A percentile compares a stretch with the other conserved stretches of the same genome.
phyloP scores from a whole-genome alignment of 1,140 invertebrate species.

The Ectropis grisescens region DNA sequence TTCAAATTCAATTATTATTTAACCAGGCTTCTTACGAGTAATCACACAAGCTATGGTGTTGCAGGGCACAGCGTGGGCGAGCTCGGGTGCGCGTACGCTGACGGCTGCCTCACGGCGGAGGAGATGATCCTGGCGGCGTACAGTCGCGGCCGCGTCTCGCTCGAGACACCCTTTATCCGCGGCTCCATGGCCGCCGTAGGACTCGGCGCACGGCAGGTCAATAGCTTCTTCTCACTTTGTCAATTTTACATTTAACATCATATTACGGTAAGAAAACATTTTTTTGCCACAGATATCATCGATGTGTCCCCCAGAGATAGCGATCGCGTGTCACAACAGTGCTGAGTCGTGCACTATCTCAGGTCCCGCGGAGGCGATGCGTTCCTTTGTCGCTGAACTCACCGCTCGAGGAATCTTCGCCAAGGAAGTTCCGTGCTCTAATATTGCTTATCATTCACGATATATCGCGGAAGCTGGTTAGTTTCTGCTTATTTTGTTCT shows the following conservation, averaged over 20 bases:
- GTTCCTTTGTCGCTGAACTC: constrained; percentile 72
- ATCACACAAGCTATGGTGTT: not conserved
- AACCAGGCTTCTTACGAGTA: too few relatives aligned
- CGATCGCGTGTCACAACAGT: constrained; percentile 83
- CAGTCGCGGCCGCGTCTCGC: constrained; percentile 84
- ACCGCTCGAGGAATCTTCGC: constrained; percentile 79
- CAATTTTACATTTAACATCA: too few relatives aligned
- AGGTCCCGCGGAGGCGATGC: constrained; percentile 76
- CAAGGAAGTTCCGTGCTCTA: constrained; percentile 76
- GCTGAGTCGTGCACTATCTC: constrained; percentile 82
- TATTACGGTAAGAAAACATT: too few relatives aligned
- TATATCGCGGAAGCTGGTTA: constrained; percentile 72
- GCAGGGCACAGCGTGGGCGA: constrained; percentile 83
- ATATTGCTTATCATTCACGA: constrained; percentile 81
- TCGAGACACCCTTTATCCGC: constrained; percentile 78
- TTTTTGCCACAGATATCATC: constrained; percentile 65
- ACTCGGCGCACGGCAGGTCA: constrained; percentile 70
- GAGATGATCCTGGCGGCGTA: constrained; percentile 87
- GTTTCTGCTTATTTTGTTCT: too few relatives aligned
- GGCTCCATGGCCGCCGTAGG: constrained; percentile 89
- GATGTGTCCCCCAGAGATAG: constrained; percentile 72
- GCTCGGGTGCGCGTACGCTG: constrained; percentile 88
- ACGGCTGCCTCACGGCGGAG: constrained; percentile 84
- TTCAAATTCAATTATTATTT: too few relatives aligned
- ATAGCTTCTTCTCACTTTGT: too few relatives aligned